Evolutionary conservation across 92 coral and sea anemone genomes (phyloP).

Genomic region (Isaurus tuberculatus): DNA sequence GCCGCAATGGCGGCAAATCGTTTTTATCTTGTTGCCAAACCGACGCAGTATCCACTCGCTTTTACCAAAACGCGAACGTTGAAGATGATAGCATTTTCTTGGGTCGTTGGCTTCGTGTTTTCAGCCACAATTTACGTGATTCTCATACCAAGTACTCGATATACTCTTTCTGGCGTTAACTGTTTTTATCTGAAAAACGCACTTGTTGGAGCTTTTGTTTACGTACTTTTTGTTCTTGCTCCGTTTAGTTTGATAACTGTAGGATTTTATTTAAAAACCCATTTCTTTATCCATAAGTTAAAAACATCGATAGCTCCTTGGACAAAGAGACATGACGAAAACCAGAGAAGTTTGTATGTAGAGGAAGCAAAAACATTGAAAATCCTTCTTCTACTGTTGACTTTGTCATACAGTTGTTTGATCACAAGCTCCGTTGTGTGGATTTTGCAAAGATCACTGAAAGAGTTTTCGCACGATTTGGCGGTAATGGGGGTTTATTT

Average conservation of each 20-base stretch:
- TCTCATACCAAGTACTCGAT: conserved; percentile 6
- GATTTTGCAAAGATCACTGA: conserved; percentile 19
- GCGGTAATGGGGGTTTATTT: conserved; percentile 36
- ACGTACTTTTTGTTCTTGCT: conserved; percentile 1
- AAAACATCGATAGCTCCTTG: conserved; percentile 25
- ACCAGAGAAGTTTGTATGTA: not conserved
- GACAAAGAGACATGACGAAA: not conserved
- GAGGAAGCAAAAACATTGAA: conserved; percentile 39
- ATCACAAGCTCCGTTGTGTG: conserved; percentile 31
- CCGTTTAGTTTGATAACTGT: conserved; percentile 4
- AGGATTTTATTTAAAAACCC: conserved; percentile 26
- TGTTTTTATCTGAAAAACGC: conserved; percentile 16
- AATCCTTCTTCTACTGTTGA: conserved; percentile 14
- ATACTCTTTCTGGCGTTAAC: conserved; percentile 18
- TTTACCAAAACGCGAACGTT: conserved; percentile 17
- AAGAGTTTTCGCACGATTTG: conserved; percentile 30
- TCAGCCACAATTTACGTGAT: conserved; percentile 13
- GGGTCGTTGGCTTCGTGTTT: not conserved
- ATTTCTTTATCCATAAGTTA: conserved; percentile 9
- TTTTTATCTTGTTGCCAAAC: conserved; percentile 15
- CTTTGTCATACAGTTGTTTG: conserved; percentile 13
- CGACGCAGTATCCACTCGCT: conserved; percentile 12
- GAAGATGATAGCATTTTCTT: conserved; percentile 13
- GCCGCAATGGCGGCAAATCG: conserved; percentile 29
- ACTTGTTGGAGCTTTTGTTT: not conserved